Percentiles rank a stretch among this genome's conserved stretches.
Evolutionary conservation across 2,113 vertebrate species (phyloP).

Genomic region (Halcyon malimbica): DNA sequence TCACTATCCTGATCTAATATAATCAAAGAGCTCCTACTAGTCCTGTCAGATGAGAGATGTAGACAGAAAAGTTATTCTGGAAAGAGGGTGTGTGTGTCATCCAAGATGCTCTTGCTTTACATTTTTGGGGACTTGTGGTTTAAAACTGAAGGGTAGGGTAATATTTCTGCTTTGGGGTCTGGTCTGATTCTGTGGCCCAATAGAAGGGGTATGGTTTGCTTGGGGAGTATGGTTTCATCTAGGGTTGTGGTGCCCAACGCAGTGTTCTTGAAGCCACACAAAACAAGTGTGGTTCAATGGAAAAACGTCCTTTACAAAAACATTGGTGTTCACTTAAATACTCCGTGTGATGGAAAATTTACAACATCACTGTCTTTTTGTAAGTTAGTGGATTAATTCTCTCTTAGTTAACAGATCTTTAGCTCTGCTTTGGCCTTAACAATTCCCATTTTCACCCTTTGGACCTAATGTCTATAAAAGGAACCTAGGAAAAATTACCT

Average conservation of each 20-base stretch:
- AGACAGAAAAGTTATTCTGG: background rate
- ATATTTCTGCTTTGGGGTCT: background rate
- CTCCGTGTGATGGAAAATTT: background rate
- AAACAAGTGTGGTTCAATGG: background rate
- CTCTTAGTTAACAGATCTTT: background rate
- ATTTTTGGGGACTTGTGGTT: background rate
- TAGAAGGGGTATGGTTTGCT: accelerated
- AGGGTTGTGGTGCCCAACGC: background rate
- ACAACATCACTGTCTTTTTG: background rate
- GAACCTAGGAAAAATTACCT: background rate
- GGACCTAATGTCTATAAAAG: background rate
- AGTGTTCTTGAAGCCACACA: background rate
- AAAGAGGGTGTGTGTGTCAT: background rate
- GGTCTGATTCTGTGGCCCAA: background rate
- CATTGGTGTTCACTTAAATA: background rate
- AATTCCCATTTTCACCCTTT: background rate
- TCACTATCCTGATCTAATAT: background rate
- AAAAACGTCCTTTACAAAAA: background rate
- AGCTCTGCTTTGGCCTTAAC: background rate
- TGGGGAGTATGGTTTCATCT: background rate
- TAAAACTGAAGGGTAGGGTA: background rate
- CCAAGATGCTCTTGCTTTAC: background rate
- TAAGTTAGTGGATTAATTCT: background rate
- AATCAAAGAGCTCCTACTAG: background rate
- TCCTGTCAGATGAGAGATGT: background rate